Conservation (phyloP, 2,797 vertebrate genomes). For the Liasis olivaceus region DNA sequence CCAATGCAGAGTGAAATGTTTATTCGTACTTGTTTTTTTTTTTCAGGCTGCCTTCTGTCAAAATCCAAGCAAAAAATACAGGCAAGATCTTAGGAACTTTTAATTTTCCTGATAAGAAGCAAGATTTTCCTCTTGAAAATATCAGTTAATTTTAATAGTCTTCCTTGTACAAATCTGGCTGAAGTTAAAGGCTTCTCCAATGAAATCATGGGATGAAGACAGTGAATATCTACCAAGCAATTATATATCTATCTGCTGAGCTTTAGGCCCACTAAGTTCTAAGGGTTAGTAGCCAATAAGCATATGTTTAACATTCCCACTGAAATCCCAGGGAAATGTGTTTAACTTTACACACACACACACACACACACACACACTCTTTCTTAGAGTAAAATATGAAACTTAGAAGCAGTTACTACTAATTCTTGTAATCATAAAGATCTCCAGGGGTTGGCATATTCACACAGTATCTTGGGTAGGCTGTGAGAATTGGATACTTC, state of each 20-base stretch:
- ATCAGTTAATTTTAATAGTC: background rate
- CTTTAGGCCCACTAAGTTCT: background rate
- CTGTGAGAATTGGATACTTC: background rate
- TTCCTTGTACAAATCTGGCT: background rate
- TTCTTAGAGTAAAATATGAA: background rate
- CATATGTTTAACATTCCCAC: background rate
- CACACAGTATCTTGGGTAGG: background rate
- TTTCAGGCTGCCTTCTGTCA: fast-evolving
- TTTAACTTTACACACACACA: background rate
- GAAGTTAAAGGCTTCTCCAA: background rate
- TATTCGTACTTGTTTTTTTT: background rate
- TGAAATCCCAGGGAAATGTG: background rate
- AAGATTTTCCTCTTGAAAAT: background rate
- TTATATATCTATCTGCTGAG: background rate
- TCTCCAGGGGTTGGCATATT: background rate
- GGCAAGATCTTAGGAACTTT: background rate
- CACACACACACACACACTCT: background rate
- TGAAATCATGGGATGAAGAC: background rate
- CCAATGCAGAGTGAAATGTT: background rate
- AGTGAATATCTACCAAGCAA: background rate
- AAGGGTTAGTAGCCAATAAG: background rate
- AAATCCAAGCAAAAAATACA: fast-evolving
- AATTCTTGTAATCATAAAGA: background rate
- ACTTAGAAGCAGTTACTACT: background rate
- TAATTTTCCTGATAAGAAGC: background rate